Percentiles rank a stretch among this genome's conserved stretches.
phyloP scores from a whole-genome alignment of 2,797 vertebrate species.

The Chrysocyon brachyurus region DNA sequence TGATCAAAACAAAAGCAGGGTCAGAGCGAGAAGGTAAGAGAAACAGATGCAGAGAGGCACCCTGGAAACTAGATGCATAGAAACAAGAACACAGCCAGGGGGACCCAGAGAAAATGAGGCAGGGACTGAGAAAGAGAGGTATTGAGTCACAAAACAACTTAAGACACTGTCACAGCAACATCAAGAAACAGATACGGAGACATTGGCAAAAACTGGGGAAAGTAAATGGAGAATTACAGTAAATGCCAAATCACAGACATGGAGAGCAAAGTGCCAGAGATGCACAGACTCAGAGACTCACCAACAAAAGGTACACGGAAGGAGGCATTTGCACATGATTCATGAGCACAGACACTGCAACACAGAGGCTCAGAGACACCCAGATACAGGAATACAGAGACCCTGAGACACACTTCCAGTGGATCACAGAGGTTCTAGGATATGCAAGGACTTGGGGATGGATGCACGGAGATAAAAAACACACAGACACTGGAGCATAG shows the following conservation, averaged over 20 bases:
- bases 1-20: conserved; percentile 40
- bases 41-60: conserved; percentile 26
- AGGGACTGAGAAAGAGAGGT: not conserved
- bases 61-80: not conserved
- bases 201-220: not conserved
- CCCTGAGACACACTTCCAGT: not conserved
- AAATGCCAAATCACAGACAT: conserved; percentile 11
- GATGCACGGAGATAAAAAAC: not conserved
- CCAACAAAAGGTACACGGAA: not conserved
- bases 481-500: not conserved
- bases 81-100: not conserved
- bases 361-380: not conserved
- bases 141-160: not conserved
- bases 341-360: not conserved
- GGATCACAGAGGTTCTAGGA: not conserved
- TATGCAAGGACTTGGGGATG: not conserved
- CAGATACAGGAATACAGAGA: not conserved
- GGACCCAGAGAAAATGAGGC: not conserved
- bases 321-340: not conserved
- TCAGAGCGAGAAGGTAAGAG: not conserved
- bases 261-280: not conserved
- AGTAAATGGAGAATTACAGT: not conserved
- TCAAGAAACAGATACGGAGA: conserved; percentile 20
- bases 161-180: not conserved
- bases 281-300: not conserved